Evolutionary conservation across 2,888 invertebrate genomes (phyloP).

Genomic region (Ectemnius continuus): DNA sequence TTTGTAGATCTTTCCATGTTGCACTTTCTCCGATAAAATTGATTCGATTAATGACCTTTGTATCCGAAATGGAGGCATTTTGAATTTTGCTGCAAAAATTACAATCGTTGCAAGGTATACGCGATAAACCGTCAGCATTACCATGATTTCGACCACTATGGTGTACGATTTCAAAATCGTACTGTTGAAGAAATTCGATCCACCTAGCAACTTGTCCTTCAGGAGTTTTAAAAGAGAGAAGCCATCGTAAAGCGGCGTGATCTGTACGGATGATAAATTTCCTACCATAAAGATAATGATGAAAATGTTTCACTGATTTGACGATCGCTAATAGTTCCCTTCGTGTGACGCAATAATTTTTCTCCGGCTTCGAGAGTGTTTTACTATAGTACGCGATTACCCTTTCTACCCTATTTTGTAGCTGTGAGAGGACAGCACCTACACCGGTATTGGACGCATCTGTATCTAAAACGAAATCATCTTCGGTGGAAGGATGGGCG

Average conservation of each 20-base stretch:
- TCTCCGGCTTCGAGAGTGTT: background rate
- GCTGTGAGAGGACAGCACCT: constrained; percentile 41
- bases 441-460: constrained; percentile 31
- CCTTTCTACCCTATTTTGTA: constrained; percentile 48
- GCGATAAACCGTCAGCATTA: background rate
- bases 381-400: constrained; percentile 59
- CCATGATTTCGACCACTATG: background rate
- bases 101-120: background rate
- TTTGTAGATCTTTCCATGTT: no score
- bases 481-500: background rate
- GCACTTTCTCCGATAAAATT: no score
- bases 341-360: constrained; percentile 7
- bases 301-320: no score
- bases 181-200: constrained; percentile 2
- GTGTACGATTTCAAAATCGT: constrained; percentile 1
- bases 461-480: constrained; percentile 15
- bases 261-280: background rate
- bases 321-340: no score
- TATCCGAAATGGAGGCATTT: no score
- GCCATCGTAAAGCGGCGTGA: background rate
- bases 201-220: background rate
- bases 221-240: background rate
- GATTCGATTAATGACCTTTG: no score
- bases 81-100: no score
- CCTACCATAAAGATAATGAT: background rate